Base-by-base conservation (phyloP, 2,888 invertebrate species). In the Morpho achilles region DNA sequence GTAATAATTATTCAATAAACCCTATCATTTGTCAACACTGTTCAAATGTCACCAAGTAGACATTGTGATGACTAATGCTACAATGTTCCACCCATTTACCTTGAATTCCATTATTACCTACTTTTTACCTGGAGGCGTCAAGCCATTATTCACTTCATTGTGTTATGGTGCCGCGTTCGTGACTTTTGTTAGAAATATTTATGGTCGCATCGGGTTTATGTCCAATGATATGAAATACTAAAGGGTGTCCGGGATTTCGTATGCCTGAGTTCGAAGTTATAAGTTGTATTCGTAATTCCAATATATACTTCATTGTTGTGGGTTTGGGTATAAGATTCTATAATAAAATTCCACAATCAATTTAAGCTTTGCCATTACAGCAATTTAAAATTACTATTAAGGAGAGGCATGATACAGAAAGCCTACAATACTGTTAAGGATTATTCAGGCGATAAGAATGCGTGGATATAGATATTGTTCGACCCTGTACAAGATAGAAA, bases 1-100 rank as follows among this genome's bases (percentile, higher is more conserved):
- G 75, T 75, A 73, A 82, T 86, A 85, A 87, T 87, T 86, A 87
- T 87, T 87, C 86, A 87, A 87, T 88, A 84, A 85, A 84, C 40
- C 81, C 74, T 70, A 80, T 83, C 80, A 87, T 87, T 87, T 85
- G 86, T 87, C 87, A 86, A 69, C 69, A 70, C 76, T 78, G 85
- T 85, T 84, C 79, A 77, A 84, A 83, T 75, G 86, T 87, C 86
- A 78, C 73, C 81, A 81, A 84, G 87, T 84, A 81, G 80, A 80
- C 86, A 77, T 76, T 75, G 79, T 82, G 83, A 84, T 87, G 87
- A 86, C 82, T 84, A 86, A 85, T 84, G 84, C 77, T 75, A 79
- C 80, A 79, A 73, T 83, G 82, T 82, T 79, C 79, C 82, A 76
- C 75, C 79, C 75, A 82, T 84, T 84, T 80, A 78, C 76, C 75